Conservation (phyloP, 2,113 vertebrate species). For the Solea senegalensis region DNA sequence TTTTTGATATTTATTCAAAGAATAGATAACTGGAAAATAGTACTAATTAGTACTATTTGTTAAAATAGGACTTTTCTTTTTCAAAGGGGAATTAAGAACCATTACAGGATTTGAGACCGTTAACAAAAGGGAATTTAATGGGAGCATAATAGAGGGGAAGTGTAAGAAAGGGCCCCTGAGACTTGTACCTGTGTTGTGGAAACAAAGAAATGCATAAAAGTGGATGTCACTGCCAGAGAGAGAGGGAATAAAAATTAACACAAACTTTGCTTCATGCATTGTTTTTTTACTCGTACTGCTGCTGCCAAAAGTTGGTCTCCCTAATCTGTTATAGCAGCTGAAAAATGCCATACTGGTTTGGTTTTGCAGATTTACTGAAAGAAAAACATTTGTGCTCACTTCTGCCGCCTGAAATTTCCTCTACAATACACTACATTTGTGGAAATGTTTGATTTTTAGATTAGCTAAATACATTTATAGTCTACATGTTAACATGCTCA, state of each 20-base stretch:
- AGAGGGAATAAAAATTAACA: not conserved
- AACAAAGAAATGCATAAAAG: slow-evolving; percentile 38
- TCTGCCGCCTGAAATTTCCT: too few relatives aligned
- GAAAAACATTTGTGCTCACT: not conserved
- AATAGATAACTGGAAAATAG: not conserved
- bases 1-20: too few relatives aligned
- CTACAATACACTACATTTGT: too few relatives aligned
- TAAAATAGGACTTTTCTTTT: slow-evolving; percentile 36
- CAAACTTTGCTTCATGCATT: not conserved
- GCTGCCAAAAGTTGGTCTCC: not conserved
- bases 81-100: slow-evolving; percentile 21
- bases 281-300: not conserved
- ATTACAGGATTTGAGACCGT: slow-evolving; percentile 40
- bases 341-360: not conserved
- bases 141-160: slow-evolving; percentile 30
- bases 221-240: slow-evolving; percentile 9
- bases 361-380: not conserved
- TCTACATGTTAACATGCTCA: too few relatives aligned
- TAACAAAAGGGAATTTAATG: not conserved
- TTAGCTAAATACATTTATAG: too few relatives aligned
- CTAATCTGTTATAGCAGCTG: not conserved
- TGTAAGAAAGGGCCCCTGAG: slow-evolving; percentile 38
- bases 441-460: too few relatives aligned
- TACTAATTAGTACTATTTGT: slow-evolving; percentile 2
- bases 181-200: slow-evolving; percentile 42